Evolutionary conservation across 2,113 vertebrate species (phyloP), one percentile per base, ranked within the genome.

Genomic region (Silurus glanis): DNA sequence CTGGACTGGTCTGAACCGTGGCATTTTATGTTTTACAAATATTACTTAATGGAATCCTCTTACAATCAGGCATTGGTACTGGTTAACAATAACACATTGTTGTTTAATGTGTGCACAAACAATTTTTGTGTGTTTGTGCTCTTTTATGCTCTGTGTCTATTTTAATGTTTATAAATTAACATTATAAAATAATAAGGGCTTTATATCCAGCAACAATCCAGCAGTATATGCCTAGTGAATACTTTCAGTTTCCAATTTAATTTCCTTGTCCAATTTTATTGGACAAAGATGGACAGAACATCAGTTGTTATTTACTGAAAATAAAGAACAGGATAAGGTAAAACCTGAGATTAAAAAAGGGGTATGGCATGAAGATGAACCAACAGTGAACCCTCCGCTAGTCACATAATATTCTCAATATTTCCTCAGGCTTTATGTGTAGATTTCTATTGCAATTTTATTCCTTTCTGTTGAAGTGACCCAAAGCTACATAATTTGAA

Each of bases 401-500:
- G 61, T 67, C 74, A 19, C 21, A 69, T 45, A 62, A 28, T 37
- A 7, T 0, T 45, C 25, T 80, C 25, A 67, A 45, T 71, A 56
- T 45, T 59, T 45, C 9, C 8, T 21, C 1, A 37, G 13, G 69
- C 67, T 49, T 58, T 9, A 56, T 17, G 28, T 72, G 66, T 59
- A 72, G 25, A 25, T 55, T 78, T 64, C 21, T 51, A 45, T 76
- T 2, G 45, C 58, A 28, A 21, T 19, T 55, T 14, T 25, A 23
- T 17, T 53, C 16, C 53, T 37, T 19, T 4, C 49, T 67, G 58
- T 45, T 16, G 16, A 74, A 69, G 59, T 82, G 86, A 83, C 79
- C 78, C 80, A 79, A 80, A 81, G 55, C 61, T 66, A 49, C 19
- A 85, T 53, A 45, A 45, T 85, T 85, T 85, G 49, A 85, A 85